Percentiles rank a stretch among this genome's conserved stretches.
Evolutionary conservation across 2,113 vertebrate genomes (phyloP).

Genomic region (Meleagris gallopavo): DNA sequence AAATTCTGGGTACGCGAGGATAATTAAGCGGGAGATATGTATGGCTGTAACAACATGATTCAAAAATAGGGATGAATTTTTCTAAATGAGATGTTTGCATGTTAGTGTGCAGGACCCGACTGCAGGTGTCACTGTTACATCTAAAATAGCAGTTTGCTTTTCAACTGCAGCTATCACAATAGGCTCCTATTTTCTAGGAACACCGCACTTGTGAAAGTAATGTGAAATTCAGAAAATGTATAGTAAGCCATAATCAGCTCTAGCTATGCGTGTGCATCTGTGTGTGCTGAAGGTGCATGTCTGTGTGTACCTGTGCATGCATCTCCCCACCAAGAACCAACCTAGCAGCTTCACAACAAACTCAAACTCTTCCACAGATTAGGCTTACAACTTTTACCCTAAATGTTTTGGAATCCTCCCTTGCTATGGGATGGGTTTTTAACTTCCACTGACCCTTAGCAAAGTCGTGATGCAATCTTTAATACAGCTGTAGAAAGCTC

Average conservation of each 20-base stretch:
- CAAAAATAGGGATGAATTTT: neutral
- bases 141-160: conserved; percentile 65
- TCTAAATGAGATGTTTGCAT: fast-evolving
- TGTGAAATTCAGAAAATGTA: neutral
- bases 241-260: neutral
- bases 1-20: neutral
- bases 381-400: neutral
- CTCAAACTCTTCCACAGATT: neutral
- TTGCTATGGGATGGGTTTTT: neutral
- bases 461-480: neutral
- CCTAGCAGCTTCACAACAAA: neutral
- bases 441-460: neutral
- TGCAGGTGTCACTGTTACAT: conserved; percentile 84
- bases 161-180: neutral
- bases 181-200: neutral
- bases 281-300: fast-evolving
- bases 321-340: fast-evolving
- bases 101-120: conserved; percentile 43
- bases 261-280: neutral
- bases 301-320: neutral
- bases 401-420: neutral
- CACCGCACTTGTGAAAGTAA: neutral
- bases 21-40: conserved; percentile 5
- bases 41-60: neutral
- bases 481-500: neutral